Conservation (phyloP, 2,888 invertebrate species). For the Calameuta idolon region DNA sequence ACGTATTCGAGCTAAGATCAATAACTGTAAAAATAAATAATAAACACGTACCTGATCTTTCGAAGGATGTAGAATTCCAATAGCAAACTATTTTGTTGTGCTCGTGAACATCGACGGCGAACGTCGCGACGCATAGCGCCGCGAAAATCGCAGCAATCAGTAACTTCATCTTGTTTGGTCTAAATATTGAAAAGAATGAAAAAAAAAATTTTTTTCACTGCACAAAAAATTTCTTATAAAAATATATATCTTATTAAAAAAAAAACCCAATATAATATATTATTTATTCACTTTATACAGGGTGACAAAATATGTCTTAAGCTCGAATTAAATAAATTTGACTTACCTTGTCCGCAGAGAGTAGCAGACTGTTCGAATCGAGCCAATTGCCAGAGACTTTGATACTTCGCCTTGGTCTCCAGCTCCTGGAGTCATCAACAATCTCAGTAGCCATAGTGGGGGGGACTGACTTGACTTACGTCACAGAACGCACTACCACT, state of each 20-base stretch:
- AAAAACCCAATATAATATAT: not conserved
- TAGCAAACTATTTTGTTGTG: conserved; percentile 78
- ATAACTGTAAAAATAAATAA: not conserved
- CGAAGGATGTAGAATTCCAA: conserved; percentile 78
- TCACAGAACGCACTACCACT: conserved; percentile 31
- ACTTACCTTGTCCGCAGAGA: conserved; percentile 48
- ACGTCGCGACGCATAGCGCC: conserved; percentile 55
- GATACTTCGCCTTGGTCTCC: conserved; percentile 43
- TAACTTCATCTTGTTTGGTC: conserved; percentile 44
- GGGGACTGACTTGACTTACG: conserved; percentile 48
- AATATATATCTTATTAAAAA: too few relatives aligned
- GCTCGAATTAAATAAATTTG: not conserved
- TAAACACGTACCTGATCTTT: conserved; percentile 74
- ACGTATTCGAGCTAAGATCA: not conserved
- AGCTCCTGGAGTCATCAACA: not conserved
- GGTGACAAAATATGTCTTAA: not conserved
- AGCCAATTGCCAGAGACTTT: conserved; percentile 44
- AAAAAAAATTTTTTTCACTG: not conserved
- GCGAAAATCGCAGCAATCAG: conserved; percentile 45
- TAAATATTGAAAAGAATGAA: not conserved
- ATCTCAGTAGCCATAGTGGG: conserved; percentile 28
- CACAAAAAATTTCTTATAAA: not conserved
- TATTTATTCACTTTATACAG: not conserved
- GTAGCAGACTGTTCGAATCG: conserved; percentile 46
- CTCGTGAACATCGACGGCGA: conserved; percentile 64